Evolutionary conservation across 2,888 invertebrate genomes (phyloP), one percentile per base, ranked within the genome.

Genomic region (Cantharis rustica): DNA sequence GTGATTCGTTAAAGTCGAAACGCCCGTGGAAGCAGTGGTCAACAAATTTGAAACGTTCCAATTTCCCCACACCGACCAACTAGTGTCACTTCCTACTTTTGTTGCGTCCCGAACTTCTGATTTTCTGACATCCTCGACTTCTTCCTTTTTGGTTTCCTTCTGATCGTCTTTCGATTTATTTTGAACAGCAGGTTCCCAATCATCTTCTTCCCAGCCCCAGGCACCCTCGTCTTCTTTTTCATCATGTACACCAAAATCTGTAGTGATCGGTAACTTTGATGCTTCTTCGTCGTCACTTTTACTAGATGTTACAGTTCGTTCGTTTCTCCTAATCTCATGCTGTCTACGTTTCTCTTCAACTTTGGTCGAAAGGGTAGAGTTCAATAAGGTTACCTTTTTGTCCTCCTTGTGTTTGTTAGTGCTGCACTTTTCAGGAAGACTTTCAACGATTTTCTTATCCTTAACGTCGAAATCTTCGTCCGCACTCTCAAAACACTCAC

Each of bases 41-140:
- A 97, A 87, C 10, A 96, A 87, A 0, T 95, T 93, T 78, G 93
- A 93, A 26, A 91, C 90, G 0, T 95, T 95, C 93, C 96, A 96
- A 86, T 90, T 91, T 0, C 94, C 92, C 95, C 95, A 95, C 5
- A 90, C 88, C 61, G 90, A 86, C 87, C 91, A 90, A 26, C 76
- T 74, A 15, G 73, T 61, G 27, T 79, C 77, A 20, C 16, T 72
- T 17, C 4, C 15, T 13, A 64, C 10, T 1, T 17, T 64, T 17
- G 11, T 9, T 16, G 16, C 11, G 3, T 64, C 64, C 5, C 10
- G 16, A 13, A 13, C 16, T 16, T 15, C 26, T 9, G 9, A 1
- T 31, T 13, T 31, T 31, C 3, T 23, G 7, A 23, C 7, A 1
- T 66, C 64, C 9, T 10, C 26, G 2, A 26, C 16, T 16, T 15